Base-by-base conservation (phyloP, 1,140 invertebrate species). In the Papilio helenus region DNA sequence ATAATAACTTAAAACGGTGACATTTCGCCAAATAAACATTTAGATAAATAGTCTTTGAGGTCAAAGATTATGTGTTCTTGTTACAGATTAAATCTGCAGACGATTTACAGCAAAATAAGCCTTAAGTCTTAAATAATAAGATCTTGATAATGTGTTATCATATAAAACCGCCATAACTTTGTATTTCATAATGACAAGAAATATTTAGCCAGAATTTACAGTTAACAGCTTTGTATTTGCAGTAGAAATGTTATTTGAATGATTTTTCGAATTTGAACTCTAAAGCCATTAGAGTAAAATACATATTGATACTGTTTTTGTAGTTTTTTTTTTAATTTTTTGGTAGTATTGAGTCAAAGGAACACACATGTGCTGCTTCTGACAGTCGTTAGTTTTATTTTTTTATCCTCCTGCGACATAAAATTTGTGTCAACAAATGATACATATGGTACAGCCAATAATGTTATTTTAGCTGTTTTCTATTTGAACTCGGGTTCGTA, bases 371-470 rank as follows among this genome's bases (percentile, higher is more conserved):
- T 87, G 84, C 83, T 78, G 84, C 84, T 84, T 85, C 80, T 88
- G 90, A 81, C 80, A 83, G 87, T 89, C 89, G 87, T 90, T 91
- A 88, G 85, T 88, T 87, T 87, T n/a, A n/a, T n/a, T 86, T 87
- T 90, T 90, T 90, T 85, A 83, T 87, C 79, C 84, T 85, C 88
- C 79, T 82, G 83, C 86, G 83, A 88, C 86, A 88, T 81, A 89
- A 85, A 46, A 85, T 86, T 84, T 86, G 85, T 92, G 90, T 90
- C 90, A 92, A 90, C 90, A 92, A 90, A 89, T 83, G 83, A 82
- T 83, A 88, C 89, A 91, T 87, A 91, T 90, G 90, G 85, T 85
- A 79, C 82, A 84, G 80, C 84, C 82, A 84, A 87, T 87, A 85
- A 87, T 85, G 81, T 72, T 72, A 29, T 26, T 65, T 65, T 65